Evolutionary conservation across 2,113 vertebrate genomes (phyloP), one percentile per base, ranked within the genome.

Genomic region (Hemichromis elongatus): DNA sequence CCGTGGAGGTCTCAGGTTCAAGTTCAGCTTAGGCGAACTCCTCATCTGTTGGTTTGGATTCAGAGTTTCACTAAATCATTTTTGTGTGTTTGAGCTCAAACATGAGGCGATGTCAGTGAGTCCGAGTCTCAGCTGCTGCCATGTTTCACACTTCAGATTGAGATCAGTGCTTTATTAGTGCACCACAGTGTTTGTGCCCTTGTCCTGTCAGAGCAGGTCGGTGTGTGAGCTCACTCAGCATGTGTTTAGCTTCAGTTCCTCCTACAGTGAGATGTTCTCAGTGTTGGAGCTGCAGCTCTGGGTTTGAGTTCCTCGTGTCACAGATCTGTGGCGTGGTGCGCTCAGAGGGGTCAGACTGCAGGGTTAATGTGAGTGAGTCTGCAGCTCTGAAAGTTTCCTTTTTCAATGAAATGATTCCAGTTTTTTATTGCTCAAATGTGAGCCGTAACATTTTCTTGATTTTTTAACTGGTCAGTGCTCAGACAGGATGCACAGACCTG

Each of bases 111-210:
- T 59, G 56, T 28, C 55, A 57, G 26, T 2, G 55, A 57, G 55
- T 50, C 2, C 0, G 7, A 52, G 18, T 57, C 56, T 57, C 56
- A 30, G 56, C 56, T 59, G 56, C 56, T 18, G 56, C 56, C 28
- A 4, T 9, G 57, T 35, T n/a, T 61, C 30, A 61, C 30, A 61
- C 57, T 2, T 61, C 28, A 6, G 52, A 53, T 28, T 61, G 26
- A 61, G 30, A 35, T 61, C 9, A 61, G 57, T 30, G 33, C 57
- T 11, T 61, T 30, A 35, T 35, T 7, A 11, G 3, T 61, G 28
- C 16, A 0, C 5, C 1, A 61, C 57, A 0, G 26, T 1, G 9
- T 33, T 59, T 0, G 28, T 33, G 56, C 6, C 56, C 19, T 59
- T 19, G 28, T 59, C 16, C 5, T 2, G 28, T 19, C 2, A 6